Conservation (phyloP, 2,113 vertebrate genomes). For the Poeciliopsis turrubarensis region DNA sequence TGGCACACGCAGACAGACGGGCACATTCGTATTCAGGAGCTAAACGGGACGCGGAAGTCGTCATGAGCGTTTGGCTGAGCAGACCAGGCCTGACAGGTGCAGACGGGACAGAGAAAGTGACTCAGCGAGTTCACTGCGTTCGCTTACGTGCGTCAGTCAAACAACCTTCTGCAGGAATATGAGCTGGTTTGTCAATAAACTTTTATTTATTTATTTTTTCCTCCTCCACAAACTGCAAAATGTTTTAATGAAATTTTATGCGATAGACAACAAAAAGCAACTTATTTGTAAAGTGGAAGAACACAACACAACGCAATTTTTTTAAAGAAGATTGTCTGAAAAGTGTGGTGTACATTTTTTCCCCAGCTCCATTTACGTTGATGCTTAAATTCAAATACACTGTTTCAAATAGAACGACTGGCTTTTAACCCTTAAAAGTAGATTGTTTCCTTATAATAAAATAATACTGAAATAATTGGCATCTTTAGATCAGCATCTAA, state of each 20-base stretch:
- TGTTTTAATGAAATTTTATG: neutral
- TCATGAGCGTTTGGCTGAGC: slow-evolving; percentile 46
- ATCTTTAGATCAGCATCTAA: neutral
- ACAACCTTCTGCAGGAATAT: slow-evolving; percentile 2
- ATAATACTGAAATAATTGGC: no score
- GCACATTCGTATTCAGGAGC: neutral
- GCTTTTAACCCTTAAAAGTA: neutral
- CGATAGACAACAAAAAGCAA: neutral
- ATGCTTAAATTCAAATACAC: no score
- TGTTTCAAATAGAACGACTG: no score
- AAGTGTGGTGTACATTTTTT: no score
- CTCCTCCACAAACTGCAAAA: neutral
- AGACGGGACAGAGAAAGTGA: slow-evolving; percentile 33
- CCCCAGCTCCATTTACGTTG: no score
- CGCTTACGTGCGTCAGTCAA: neutral
- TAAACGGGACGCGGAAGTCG: slow-evolving; percentile 14
- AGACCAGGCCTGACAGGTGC: slow-evolving; percentile 40
- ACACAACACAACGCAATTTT: no score
- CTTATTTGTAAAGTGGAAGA: neutral
- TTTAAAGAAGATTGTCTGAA: no score
- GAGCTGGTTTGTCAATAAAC: neutral
- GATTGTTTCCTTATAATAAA: neutral
- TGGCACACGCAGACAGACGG: slow-evolving; percentile 11
- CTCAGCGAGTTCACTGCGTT: slow-evolving; percentile 36
- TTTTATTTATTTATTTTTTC: neutral